Evolutionary conservation across 2,113 vertebrate species (phyloP), one percentile per base, ranked within the genome.

Genomic region (Phycodurus eques): DNA sequence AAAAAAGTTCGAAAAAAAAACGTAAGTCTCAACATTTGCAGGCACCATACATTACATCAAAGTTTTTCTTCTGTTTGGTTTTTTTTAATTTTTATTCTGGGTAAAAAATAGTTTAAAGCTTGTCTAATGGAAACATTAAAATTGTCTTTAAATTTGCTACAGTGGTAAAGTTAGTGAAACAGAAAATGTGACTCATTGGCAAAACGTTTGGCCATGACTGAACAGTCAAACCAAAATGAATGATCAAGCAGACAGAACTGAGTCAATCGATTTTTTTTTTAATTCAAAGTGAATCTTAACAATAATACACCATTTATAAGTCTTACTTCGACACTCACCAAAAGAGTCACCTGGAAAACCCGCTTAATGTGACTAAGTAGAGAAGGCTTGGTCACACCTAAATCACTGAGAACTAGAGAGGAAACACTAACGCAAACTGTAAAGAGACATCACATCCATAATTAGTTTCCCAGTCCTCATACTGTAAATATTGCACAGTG

Each of bases 361-460:
- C 95, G 97, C 96, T 97, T 98, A 98, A 96, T 98, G 96, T 99
- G 97, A 99, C 96, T 94, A 98, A 97, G 95, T 96, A 96, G 94
- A 96, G 95, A 98, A 98, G 96, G 95, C 97, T 97, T 96, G 95
- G 96, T 98, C 97, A 99, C 96, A 98, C 95, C 96, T 95, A 98
- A 98, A 97, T 99, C 95, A 97, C 96, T 98, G 97, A 99, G 97
- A 98, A 98, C 97, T 98, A 98, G 96, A 97, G 94, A 98, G 95
- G 96, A 98, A 96, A 97, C 96, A 98, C 96, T 97, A 98, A 95
- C 94, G 96, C 95, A 97, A 96, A 98, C 95, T 94, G 94, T 96
- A 96, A 90, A 96, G 94, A 96, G 95, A 98, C 95, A 96, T 96
- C 95, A 99, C 96, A 98, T 96, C 95, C 95, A 97, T 95, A 95